Conservation (phyloP, 2,113 vertebrate genomes). For the Sclerurus mexicanus region DNA sequence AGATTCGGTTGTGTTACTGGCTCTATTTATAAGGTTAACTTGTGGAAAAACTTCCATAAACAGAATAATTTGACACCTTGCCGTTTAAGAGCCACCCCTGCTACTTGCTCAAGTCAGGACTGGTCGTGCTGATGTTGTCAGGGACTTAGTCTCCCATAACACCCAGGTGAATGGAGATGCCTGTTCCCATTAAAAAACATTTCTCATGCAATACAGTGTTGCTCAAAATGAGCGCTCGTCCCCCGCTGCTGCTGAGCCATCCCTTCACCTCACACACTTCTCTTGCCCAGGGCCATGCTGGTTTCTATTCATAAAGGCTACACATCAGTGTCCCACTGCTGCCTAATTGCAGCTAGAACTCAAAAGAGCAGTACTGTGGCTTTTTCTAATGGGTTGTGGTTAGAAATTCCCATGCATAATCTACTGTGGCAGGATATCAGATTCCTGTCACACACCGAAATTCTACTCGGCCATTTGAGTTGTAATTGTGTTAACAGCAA, state of each 20-base stretch:
- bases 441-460: slow-evolving; percentile 30
- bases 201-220: not conserved
- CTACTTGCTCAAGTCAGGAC: not conserved
- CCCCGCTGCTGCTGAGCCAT: slow-evolving; percentile 23
- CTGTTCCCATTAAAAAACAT: slow-evolving; percentile 2
- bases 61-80: not conserved
- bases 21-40: not conserved
- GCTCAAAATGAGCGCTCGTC: not conserved
- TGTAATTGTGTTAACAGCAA: slow-evolving; percentile 38
- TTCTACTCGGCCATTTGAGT: not conserved
- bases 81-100: not conserved
- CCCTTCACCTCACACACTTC: not conserved
- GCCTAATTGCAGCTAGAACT: slow-evolving; percentile 45
- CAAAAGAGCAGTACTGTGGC: not conserved
- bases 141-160: not conserved
- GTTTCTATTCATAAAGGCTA: slow-evolving; percentile 32
- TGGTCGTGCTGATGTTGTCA: not conserved
- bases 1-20: not conserved
- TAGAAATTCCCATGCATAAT: slow-evolving; percentile 35
- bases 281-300: slow-evolving; percentile 46
- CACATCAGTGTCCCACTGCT: slow-evolving; percentile 34
- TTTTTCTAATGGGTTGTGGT: slow-evolving; percentile 33
- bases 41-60: not conserved
- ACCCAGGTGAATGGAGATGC: not conserved
- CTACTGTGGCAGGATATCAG: not conserved